Conservation (phyloP, 2,888 invertebrate species). For the Magallana nippona region DNA sequence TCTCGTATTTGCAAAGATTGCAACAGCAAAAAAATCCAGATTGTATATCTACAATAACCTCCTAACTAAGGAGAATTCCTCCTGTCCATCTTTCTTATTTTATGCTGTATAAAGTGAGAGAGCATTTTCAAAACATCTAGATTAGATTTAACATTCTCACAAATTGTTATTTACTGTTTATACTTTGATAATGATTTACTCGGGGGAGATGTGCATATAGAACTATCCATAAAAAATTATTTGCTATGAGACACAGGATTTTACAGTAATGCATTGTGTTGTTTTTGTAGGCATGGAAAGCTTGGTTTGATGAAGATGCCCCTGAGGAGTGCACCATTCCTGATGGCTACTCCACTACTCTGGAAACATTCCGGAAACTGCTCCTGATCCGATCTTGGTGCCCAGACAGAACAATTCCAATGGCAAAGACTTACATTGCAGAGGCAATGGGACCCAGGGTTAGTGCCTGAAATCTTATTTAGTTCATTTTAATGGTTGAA, state of each 20-base stretch:
- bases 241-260: too few relatives aligned
- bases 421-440: slow-evolving; percentile 79
- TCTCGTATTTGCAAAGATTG: background rate
- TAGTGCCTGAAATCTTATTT: slow-evolving; percentile 43
- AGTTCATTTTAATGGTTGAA: too few relatives aligned
- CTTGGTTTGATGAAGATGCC: slow-evolving; percentile 80
- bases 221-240: too few relatives aligned
- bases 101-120: too few relatives aligned
- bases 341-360: slow-evolving; percentile 78
- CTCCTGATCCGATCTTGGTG: slow-evolving; percentile 79
- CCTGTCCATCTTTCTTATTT: too few relatives aligned
- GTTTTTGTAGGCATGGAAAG: slow-evolving; percentile 77
- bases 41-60: background rate
- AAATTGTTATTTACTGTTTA: too few relatives aligned
- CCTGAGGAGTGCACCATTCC: slow-evolving; percentile 79
- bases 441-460: slow-evolving; percentile 78
- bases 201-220: too few relatives aligned
- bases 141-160: too few relatives aligned
- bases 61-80: too few relatives aligned
- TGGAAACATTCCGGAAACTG: slow-evolving; percentile 79
- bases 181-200: too few relatives aligned
- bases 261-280: background rate
- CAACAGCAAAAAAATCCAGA: background rate
- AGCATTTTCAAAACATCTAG: too few relatives aligned
- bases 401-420: slow-evolving; percentile 80